phyloP scores from a whole-genome alignment of 2,888 invertebrate genomes.

The Seira musarum region DNA sequence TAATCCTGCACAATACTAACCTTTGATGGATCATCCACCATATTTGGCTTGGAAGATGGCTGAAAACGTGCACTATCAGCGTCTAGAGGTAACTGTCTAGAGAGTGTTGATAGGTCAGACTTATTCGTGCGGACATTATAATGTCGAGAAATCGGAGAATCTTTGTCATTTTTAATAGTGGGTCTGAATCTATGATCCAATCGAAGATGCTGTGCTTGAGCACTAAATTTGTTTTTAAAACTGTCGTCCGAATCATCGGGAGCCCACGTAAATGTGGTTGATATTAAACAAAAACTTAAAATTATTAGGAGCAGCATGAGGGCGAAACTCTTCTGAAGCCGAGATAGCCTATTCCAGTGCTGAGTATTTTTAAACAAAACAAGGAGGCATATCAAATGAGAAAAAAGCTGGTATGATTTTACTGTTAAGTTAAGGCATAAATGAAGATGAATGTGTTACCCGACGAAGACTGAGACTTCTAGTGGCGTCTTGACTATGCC shows the following conservation, averaged over 20 bases:
- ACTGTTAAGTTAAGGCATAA: too few species aligned
- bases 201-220: constrained; percentile 2
- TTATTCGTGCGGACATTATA: not conserved
- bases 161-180: not conserved
- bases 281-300: constrained; percentile 74
- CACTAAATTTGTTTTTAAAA: constrained; percentile 30
- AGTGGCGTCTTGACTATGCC: constrained; percentile 22
- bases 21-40: constrained; percentile 21
- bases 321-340: constrained; percentile 85
- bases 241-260: constrained; percentile 38
- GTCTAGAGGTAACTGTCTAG: constrained; percentile 33
- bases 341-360: constrained; percentile 90
- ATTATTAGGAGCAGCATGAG: constrained; percentile 79
- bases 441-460: constrained; percentile 57
- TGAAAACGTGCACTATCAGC: constrained; percentile 7
- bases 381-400: constrained; percentile 71
- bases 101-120: constrained; percentile 18
- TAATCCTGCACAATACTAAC: too few species aligned
- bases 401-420: too few species aligned
- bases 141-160: not conserved
- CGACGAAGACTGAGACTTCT: constrained; percentile 53
- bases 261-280: constrained; percentile 45
- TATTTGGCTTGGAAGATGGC: not conserved
- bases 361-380: too few species aligned
- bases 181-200: not conserved